Base-by-base conservation (phyloP, 2,113 vertebrate genomes). In the Rissa tridactyla region DNA sequence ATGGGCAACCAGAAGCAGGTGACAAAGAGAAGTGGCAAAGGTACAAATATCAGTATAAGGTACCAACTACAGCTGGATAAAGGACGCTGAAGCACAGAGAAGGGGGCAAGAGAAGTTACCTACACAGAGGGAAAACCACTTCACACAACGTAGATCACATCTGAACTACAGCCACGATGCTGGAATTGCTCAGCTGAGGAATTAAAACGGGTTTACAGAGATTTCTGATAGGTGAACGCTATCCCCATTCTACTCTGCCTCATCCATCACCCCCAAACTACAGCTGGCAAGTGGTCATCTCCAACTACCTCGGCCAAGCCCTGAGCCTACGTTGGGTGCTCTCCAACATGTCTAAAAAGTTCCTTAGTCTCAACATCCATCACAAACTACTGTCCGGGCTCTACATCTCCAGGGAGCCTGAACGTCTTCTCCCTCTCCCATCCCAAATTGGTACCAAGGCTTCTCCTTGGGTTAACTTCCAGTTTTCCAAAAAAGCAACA, bases 81-180 rank as follows among this genome's bases (percentile, higher is more conserved):
- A 36, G 13, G 13, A 52, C 3, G 21, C 29, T 30, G 55, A 38
- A 44, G 54, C 51, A 32, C 61, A 26, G 66, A 29, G 58, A 26
- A 81, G 12, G 13, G 29, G 46, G 47, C 17, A 44, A 49, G 34
- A 58, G 68, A 22, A 38, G 55, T 10, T 20, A n/a, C 49, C 66
- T 46, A 2, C 21, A 1, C 0, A 1, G 1, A 57, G 15, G 54
- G 64, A 65, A 38, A 65, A 38, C 30, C 38, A 11, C 72, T 13
- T 38, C 30, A 15, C 30, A 79, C 15, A 13, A 57, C 2, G 5
- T 2, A 2, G 6, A 12, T 15, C 27, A 26, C 15, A 38, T 4
- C 61, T 40, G 38, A 86, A 13, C n/a, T 44, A 25, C 1, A 80
- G 68, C 42, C 61, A 36, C 0, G 0, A 3, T 7, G 4, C 52